Evolutionary conservation across 1,140 invertebrate species (phyloP).

Genomic region (Laupala kohalensis): DNA sequence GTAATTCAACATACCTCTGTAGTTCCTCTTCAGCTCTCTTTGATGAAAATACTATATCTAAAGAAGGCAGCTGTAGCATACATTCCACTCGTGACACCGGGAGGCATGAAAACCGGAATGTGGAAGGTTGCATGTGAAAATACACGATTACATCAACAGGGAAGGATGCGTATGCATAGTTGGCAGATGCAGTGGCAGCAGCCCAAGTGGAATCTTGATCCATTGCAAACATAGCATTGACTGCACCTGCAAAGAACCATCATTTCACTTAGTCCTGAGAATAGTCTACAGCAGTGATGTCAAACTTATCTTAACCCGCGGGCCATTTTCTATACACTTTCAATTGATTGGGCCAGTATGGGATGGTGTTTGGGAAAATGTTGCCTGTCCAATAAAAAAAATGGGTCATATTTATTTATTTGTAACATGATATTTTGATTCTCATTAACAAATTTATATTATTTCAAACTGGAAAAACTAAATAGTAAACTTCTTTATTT

Average conservation of each 20-base stretch:
- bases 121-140: slow-evolving; percentile 94
- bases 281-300: too few species aligned
- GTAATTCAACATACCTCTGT: slow-evolving; percentile 21
- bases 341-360: too few species aligned
- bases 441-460: too few species aligned
- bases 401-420: too few species aligned
- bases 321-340: too few species aligned
- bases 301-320: too few species aligned
- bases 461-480: too few species aligned
- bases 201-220: slow-evolving; percentile 30
- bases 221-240: slow-evolving; percentile 24
- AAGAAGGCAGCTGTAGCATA: slow-evolving; percentile 85
- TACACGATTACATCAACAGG: slow-evolving; percentile 98
- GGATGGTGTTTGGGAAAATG: too few species aligned
- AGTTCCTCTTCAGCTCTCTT: slow-evolving; percentile 68
- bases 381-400: too few species aligned
- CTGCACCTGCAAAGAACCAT: slow-evolving; percentile 20
- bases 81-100: slow-evolving; percentile 93
- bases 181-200: slow-evolving; percentile 40
- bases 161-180: slow-evolving; percentile 83
- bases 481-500: too few species aligned
- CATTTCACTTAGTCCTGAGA: too few species aligned
- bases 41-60: slow-evolving; percentile 86
- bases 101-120: slow-evolving; percentile 88
- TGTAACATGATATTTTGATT: too few species aligned